Evolutionary conservation across 2,888 invertebrate species (phyloP).

Genomic region (Nephrotoma appendiculata): DNA sequence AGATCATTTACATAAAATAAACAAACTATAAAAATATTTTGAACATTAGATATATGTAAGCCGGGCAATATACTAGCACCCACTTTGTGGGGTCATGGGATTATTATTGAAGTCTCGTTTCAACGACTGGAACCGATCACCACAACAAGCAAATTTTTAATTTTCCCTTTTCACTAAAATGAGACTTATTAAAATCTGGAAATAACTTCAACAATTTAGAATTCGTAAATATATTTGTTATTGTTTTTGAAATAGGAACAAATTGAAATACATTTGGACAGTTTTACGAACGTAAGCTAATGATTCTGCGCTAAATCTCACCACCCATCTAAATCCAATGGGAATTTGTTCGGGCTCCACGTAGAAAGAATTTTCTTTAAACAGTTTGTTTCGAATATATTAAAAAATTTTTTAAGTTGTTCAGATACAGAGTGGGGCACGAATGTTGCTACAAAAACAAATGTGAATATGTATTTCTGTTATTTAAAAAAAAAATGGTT

Average conservation of each 20-base stretch:
- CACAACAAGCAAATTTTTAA: no score
- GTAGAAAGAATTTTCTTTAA: background rate
- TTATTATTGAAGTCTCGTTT: no score
- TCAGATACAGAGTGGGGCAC: no score
- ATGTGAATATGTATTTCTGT: no score
- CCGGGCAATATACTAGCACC: background rate
- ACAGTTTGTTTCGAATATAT: background rate
- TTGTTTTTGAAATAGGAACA: background rate
- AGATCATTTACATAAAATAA: background rate
- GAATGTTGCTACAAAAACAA: no score
- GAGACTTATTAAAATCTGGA: background rate
- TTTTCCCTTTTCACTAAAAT: no score
- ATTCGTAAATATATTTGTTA: background rate
- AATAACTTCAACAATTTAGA: no score
- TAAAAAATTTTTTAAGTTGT: background rate
- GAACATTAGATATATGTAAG: background rate
- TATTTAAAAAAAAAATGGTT: no score
- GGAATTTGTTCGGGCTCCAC: background rate
- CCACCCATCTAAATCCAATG: background rate
- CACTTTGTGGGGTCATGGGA: no score
- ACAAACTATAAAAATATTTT: background rate
- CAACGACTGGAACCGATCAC: no score
- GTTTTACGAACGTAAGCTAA: no score
- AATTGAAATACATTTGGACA: background rate
- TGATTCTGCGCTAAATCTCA: no score